Evolutionary conservation across 2,797 vertebrate genomes (phyloP).

Genomic region (Hippopotamyrus pictus): DNA sequence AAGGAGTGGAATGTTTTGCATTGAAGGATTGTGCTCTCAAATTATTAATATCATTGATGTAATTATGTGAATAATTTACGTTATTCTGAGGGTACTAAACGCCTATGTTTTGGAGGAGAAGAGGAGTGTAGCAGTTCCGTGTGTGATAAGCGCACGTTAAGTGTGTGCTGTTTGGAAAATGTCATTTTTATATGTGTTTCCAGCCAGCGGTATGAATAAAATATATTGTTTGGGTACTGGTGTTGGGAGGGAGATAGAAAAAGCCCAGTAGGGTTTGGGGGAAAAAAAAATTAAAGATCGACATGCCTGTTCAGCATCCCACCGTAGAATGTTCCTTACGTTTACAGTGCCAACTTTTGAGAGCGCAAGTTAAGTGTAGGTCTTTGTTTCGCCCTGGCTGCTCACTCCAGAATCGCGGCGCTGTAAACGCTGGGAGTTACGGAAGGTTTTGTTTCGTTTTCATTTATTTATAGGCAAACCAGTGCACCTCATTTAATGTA

Average conservation of each 20-base stretch:
- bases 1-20: background rate
- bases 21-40: background rate
- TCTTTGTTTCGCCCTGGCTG: background rate
- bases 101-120: background rate
- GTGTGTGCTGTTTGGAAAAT: background rate
- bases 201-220: slow-evolving; percentile 2
- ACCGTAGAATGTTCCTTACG: slow-evolving; percentile 16
- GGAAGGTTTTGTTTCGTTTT: background rate
- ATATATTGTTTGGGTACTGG: background rate
- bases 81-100: background rate
- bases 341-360: background rate
- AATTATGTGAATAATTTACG: background rate
- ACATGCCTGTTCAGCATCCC: slow-evolving; percentile 27
- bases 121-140: background rate
- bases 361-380: background rate
- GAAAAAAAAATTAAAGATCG: slow-evolving; percentile 27
- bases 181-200: background rate
- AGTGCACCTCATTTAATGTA: slow-evolving; percentile 10
- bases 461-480: background rate
- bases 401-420: slow-evolving; percentile 20
- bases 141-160: background rate
- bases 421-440: slow-evolving; percentile 43
- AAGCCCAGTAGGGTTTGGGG: background rate
- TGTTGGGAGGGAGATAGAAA: background rate
- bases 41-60: background rate